Percentiles rank a stretch among this genome's conserved stretches.
These are phyloP conservation scores for Dicaeum eximium DNA, from an alignment of 2,113 vertebrate species.

Conservation along the genomic window DNA sequence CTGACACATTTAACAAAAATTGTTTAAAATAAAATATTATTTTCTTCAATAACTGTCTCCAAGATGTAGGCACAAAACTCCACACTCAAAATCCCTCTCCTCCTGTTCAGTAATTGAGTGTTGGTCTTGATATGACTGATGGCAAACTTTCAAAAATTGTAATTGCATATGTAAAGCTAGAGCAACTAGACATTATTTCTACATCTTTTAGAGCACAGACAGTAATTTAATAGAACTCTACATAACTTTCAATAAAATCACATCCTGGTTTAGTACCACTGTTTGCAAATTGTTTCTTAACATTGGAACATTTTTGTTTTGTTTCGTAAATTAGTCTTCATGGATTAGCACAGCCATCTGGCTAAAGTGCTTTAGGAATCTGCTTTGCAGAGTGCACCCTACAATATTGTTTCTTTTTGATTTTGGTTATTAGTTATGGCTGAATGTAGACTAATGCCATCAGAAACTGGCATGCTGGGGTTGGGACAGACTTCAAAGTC, in stretches of 20 bases:
- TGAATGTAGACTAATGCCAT: not conserved
- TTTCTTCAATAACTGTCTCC: not conserved
- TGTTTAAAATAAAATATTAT: not conserved
- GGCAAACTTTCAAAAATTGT: not conserved
- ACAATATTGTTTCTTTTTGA: not conserved
- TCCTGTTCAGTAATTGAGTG: not conserved
- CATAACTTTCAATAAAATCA: not conserved
- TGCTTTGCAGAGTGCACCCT: not conserved
- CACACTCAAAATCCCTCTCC: not conserved
- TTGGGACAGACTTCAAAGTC: slow-evolving; percentile 2
- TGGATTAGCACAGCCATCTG: slow-evolving; percentile 23
- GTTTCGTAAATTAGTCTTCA: slow-evolving; percentile 30
- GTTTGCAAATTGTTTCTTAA: slow-evolving; percentile 13
- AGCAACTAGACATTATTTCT: not conserved
- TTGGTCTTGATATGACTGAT: not conserved
- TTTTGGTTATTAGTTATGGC: not conserved
- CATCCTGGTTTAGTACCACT: not conserved
- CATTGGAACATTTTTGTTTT: not conserved
- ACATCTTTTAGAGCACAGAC: not conserved
- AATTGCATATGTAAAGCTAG: not conserved
- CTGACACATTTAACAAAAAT: not conserved
- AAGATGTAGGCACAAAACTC: not conserved
- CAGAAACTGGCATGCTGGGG: not conserved
- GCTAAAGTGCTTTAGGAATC: not conserved
- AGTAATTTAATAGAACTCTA: not conserved